Evolutionary conservation across 2,113 vertebrate genomes (phyloP).

Genomic region (Ammodramus savannarum): DNA sequence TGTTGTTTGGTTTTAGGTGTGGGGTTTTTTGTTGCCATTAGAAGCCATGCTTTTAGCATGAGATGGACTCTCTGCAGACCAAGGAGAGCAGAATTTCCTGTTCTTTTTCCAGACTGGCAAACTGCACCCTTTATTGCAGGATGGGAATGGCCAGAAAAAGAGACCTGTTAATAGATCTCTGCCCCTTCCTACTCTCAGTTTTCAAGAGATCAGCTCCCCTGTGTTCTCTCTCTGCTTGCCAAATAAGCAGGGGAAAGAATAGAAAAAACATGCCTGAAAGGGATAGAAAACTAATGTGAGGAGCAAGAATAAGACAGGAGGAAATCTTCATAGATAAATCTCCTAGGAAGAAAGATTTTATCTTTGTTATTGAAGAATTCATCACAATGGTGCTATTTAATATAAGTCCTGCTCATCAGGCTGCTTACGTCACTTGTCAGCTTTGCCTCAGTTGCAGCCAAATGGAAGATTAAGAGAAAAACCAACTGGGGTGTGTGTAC

Average conservation of each 20-base stretch:
- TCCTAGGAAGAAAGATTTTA: constrained; percentile 31
- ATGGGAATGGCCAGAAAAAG: background rate
- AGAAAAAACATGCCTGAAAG: background rate
- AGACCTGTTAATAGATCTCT: background rate
- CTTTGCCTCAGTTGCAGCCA: background rate
- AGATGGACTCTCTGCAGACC: background rate
- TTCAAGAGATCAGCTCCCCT: background rate
- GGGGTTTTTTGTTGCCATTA: background rate
- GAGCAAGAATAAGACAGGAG: background rate
- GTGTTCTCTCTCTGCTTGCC: background rate
- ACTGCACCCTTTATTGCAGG: background rate
- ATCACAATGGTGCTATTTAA: constrained; percentile 36
- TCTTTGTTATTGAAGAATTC: constrained; percentile 51
- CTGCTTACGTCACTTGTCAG: constrained; percentile 18
- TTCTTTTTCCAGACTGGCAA: background rate
- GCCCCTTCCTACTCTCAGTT: background rate
- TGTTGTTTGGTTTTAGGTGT: background rate
- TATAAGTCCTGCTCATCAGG: constrained; percentile 14
- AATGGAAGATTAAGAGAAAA: constrained; percentile 1
- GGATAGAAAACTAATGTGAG: background rate
- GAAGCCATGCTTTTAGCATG: background rate
- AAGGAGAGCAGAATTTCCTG: background rate
- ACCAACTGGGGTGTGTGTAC: background rate
- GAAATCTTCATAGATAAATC: background rate
- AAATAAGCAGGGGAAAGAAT: background rate